Evolutionary conservation across 2,888 invertebrate genomes (phyloP).

Genomic region (Rhogogaster chlorosoma): DNA sequence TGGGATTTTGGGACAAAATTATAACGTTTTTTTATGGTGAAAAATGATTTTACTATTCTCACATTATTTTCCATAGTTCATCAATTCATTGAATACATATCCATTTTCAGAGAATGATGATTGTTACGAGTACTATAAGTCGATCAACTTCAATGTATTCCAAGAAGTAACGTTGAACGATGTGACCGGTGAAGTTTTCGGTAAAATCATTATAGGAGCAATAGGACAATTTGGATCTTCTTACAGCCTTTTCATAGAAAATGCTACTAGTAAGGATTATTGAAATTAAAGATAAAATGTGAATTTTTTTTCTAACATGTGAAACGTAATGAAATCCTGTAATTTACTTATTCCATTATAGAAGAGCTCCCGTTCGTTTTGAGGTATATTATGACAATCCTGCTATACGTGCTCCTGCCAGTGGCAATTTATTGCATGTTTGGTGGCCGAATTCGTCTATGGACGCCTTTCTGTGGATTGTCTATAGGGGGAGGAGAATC

Average conservation of each 20-base stretch:
- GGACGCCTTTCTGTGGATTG: slow-evolving; percentile 61
- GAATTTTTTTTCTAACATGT: background rate
- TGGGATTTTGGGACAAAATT: slow-evolving; percentile 61
- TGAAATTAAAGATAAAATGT: background rate
- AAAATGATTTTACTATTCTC: slow-evolving; percentile 51
- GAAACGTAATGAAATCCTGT: background rate
- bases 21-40: slow-evolving; percentile 57
- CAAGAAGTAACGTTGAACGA: slow-evolving; percentile 69
- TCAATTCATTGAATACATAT: background rate
- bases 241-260: slow-evolving; percentile 62
- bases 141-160: slow-evolving; percentile 65
- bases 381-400: slow-evolving; percentile 48
- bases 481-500: slow-evolving; percentile 51
- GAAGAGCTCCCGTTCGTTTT: slow-evolving; percentile 59
- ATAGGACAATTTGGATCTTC: slow-evolving; percentile 60
- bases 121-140: slow-evolving; percentile 68
- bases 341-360: slow-evolving; percentile 55
- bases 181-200: slow-evolving; percentile 66
- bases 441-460: slow-evolving; percentile 64
- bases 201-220: slow-evolving; percentile 64
- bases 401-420: slow-evolving; percentile 29
- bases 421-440: slow-evolving; percentile 57
- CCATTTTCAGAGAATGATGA: slow-evolving; percentile 61
- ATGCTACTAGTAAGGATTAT: slow-evolving; percentile 66
- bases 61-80: background rate